phyloP scores from a whole-genome alignment of 2,888 invertebrate species.

The Ectemnius lituratus region DNA sequence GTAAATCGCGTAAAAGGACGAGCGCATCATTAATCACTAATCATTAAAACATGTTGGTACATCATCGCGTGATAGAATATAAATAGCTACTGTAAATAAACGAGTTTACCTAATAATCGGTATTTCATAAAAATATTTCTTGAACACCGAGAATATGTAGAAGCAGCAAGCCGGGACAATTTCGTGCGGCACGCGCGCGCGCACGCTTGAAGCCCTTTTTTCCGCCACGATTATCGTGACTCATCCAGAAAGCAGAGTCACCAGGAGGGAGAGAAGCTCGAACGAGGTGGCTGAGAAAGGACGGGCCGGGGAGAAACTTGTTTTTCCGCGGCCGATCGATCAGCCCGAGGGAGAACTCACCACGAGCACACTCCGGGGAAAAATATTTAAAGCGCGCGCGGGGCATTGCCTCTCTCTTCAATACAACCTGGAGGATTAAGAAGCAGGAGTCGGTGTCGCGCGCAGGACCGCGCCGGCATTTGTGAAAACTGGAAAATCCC shows the following conservation, averaged over 20 bases:
- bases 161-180: not conserved
- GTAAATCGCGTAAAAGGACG: not conserved
- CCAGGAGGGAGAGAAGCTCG: slow-evolving; percentile 26
- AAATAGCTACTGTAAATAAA: not conserved
- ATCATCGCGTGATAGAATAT: not conserved
- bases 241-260: slow-evolving; percentile 52
- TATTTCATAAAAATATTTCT: not conserved
- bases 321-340: slow-evolving; percentile 49
- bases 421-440: not conserved
- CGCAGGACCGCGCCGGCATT: not conserved
- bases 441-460: not conserved
- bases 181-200: not conserved
- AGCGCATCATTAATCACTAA: no score
- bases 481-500: not conserved
- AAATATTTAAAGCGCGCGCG: slow-evolving; percentile 30
- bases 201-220: slow-evolving; percentile 8
- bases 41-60: not conserved
- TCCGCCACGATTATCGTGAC: slow-evolving; percentile 60
- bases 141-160: not conserved
- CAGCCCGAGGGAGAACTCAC: slow-evolving; percentile 28
- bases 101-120: not conserved
- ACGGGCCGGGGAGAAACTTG: slow-evolving; percentile 46
- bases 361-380: slow-evolving; percentile 21
- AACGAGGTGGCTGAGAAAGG: slow-evolving; percentile 30
- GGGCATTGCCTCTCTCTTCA: slow-evolving; percentile 2